Conservation (phyloP, 2,797 vertebrate species). For the Gorsachius magnificus region DNA sequence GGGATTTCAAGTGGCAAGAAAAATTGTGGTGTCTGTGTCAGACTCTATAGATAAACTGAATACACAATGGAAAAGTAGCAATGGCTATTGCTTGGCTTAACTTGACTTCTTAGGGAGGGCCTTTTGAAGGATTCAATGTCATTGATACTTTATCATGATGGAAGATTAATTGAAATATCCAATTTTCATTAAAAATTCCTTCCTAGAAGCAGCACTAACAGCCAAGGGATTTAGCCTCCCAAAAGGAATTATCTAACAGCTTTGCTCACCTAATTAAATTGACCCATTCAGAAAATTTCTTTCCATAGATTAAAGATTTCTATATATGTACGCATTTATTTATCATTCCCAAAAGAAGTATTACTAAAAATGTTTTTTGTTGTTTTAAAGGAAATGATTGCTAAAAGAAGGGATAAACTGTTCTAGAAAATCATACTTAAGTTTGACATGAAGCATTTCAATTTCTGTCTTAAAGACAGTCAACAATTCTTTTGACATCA, state of each 20-base stretch:
- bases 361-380: neutral
- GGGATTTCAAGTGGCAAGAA: neutral
- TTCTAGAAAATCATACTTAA: neutral
- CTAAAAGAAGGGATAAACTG: neutral
- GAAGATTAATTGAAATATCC: neutral
- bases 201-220: neutral
- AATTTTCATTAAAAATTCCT: neutral
- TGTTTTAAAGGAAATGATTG: neutral
- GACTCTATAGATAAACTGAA: neutral
- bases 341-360: neutral
- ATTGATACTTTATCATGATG: neutral
- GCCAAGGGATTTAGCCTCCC: neutral
- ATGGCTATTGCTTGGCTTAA: neutral
- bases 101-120: neutral
- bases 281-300: neutral
- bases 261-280: neutral
- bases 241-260: neutral
- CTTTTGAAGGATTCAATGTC: neutral
- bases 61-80: neutral
- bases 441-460: neutral
- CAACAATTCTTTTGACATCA: neutral
- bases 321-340: neutral
- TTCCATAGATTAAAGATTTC: neutral
- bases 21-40: neutral
- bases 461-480: neutral